Evolutionary conservation across 2,113 vertebrate species (phyloP).

Genomic region (Nibea albiflora): DNA sequence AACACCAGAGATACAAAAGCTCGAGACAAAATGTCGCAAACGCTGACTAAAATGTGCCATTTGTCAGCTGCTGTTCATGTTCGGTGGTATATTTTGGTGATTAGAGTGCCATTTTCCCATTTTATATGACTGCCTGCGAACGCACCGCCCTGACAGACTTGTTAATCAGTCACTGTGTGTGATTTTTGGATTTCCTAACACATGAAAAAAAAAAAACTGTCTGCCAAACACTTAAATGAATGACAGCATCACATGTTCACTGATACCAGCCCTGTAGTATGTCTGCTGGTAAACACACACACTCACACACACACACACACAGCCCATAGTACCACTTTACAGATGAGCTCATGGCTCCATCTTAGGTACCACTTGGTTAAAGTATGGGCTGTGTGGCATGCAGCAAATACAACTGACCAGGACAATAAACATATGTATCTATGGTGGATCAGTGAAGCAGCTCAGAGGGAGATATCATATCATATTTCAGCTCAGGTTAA

Average conservation of each 20-base stretch:
- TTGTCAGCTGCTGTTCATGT: background rate
- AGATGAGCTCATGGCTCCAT: conserved; percentile 43
- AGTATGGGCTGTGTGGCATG: background rate
- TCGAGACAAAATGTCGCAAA: background rate
- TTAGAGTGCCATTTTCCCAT: background rate
- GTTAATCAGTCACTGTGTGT: background rate
- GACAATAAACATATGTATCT: background rate
- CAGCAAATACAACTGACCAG: background rate
- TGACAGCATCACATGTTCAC: background rate
- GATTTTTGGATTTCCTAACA: background rate
- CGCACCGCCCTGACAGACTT: background rate
- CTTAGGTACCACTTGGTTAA: background rate
- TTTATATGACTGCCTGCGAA: background rate
- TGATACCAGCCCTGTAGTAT: background rate
- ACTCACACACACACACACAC: background rate
- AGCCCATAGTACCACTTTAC: background rate
- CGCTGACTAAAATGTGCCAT: background rate
- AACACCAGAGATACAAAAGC: background rate
- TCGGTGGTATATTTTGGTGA: too few relatives aligned
- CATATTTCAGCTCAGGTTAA: background rate
- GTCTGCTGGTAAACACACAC: background rate
- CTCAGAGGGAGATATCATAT: background rate
- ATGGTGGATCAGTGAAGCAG: background rate
- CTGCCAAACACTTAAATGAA: background rate
- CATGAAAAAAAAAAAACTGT: background rate